Conservation (phyloP, 2,888 invertebrate species). For the Folsomia candida region DNA sequence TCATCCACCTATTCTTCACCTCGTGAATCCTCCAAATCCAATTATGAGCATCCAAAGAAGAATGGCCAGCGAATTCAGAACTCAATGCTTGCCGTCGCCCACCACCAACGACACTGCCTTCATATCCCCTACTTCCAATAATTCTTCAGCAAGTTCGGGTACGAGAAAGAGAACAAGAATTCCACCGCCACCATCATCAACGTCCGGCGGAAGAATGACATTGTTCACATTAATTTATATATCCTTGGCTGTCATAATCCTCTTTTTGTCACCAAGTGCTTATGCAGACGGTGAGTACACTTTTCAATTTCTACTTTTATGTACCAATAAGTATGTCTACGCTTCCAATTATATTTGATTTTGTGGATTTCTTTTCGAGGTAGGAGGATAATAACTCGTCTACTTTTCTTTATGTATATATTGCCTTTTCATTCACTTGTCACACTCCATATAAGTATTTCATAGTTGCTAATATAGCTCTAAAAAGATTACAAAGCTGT, state of each 20-base stretch:
- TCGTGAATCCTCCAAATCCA: too few relatives aligned
- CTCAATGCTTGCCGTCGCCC: constrained; percentile 39
- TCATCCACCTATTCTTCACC: too few relatives aligned
- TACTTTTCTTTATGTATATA: too few relatives aligned
- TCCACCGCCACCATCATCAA: constrained; percentile 1
- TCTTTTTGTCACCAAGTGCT: constrained; percentile 49
- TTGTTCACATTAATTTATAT: constrained; percentile 44
- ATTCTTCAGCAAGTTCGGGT: constrained; percentile 39
- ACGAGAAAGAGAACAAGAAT: constrained; percentile 28
- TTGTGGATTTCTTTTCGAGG: too few relatives aligned
- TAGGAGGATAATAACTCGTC: too few relatives aligned
- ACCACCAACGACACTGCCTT: constrained; percentile 38
- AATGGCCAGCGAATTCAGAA: constrained; percentile 28
- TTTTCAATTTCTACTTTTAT: background rate
- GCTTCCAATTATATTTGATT: too few relatives aligned
- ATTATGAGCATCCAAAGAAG: too few relatives aligned
- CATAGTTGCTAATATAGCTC: too few relatives aligned
- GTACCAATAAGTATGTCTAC: too few relatives aligned
- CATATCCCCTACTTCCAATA: constrained; percentile 40
- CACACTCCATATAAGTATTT: too few relatives aligned
- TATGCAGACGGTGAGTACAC: constrained; percentile 44
- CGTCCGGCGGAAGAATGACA: constrained; percentile 38
- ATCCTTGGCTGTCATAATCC: constrained; percentile 45
- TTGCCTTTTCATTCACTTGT: too few relatives aligned
- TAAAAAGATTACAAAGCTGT: too few relatives aligned